Conservation (phyloP, 1,140 invertebrate genomes). For the Drosophila serrata region DNA sequence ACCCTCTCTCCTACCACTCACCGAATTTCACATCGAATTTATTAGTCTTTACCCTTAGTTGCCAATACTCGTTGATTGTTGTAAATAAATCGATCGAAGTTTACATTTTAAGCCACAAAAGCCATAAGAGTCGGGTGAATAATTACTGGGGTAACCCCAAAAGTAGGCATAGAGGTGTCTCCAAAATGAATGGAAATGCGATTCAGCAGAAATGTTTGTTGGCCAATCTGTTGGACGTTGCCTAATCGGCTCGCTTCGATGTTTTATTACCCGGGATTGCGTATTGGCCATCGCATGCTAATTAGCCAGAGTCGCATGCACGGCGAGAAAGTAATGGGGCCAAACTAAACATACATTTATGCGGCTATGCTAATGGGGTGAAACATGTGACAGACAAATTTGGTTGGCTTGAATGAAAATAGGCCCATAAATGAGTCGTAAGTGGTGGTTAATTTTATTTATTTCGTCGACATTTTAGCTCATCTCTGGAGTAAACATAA, state of each 20-base stretch:
- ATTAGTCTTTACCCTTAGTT: slow-evolving; percentile 43
- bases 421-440: neutral
- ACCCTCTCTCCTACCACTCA: slow-evolving; percentile 8
- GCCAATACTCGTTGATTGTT: slow-evolving; percentile 38
- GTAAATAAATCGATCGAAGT: slow-evolving; percentile 33
- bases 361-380: slow-evolving; percentile 4
- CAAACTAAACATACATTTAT: slow-evolving; percentile 14
- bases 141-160: neutral
- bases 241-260: slow-evolving; percentile 2
- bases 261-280: slow-evolving; percentile 28
- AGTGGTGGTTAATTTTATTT: neutral
- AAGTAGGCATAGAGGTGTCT: slow-evolving; percentile 12
- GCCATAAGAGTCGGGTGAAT: slow-evolving; percentile 3
- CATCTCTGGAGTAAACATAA: neutral
- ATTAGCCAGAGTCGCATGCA: slow-evolving; percentile 31
- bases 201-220: slow-evolving; percentile 27
- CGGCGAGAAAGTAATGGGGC: slow-evolving; percentile 12
- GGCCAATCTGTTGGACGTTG: slow-evolving; percentile 27
- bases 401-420: neutral
- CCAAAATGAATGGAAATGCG: neutral
- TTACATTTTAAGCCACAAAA: slow-evolving; percentile 17
- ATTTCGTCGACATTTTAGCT: neutral
- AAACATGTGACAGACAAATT: slow-evolving; percentile 6
- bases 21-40: slow-evolving; percentile 47
- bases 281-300: slow-evolving; percentile 28